Evolutionary conservation across 2,113 vertebrate genomes (phyloP), one percentile per base, ranked within the genome.

Genomic region (Porphyrio hochstetteri): DNA sequence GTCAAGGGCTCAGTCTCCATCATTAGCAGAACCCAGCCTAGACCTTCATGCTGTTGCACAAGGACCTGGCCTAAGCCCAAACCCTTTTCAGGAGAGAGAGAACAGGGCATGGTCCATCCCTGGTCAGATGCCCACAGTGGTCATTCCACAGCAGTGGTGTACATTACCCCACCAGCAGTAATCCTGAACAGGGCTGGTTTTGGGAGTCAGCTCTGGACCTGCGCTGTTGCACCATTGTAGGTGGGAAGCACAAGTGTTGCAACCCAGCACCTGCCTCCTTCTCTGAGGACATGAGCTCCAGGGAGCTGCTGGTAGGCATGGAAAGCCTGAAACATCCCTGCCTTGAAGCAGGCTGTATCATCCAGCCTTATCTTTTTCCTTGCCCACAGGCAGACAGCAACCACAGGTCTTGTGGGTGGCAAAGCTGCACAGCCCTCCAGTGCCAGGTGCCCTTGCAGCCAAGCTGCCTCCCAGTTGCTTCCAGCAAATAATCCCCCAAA

Each of bases 151-250:
- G 23, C 11, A 28, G 56, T 21, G 50, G 33, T 20, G 28, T 53
- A 36, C 29, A 11, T 74, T 44, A 27, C 24, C 3, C 25, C n/a
- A 35, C 17, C 2, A 7, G 16, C 77, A 60, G 57, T 20, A n/a
- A 60, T 71, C 57, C 76, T 55, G n/a, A 65, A 23, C 18, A 46
- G 60, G 28, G 10, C 35, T 79, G 48, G 7, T 12, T 38, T 67
- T 56, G 72, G 33, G 20, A 74, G 59, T 38, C 1, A 0, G 46
- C 40, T 68, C 24, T 68, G 71, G 55, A 61, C 3, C 40, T 8
- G 5, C 0, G 1, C 46, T 52, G 24, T 29, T 17, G 13, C 1
- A 2, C 16, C 38, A 4, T 5, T 28, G 38, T 60, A 46, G 21
- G 25, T 61, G n/a, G 36, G 71, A 82, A 76, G 33, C 11, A 42